Evolutionary conservation across 2,888 invertebrate species (phyloP), one percentile per base, ranked within the genome.

Genomic region (Leucophora obtusa): DNA sequence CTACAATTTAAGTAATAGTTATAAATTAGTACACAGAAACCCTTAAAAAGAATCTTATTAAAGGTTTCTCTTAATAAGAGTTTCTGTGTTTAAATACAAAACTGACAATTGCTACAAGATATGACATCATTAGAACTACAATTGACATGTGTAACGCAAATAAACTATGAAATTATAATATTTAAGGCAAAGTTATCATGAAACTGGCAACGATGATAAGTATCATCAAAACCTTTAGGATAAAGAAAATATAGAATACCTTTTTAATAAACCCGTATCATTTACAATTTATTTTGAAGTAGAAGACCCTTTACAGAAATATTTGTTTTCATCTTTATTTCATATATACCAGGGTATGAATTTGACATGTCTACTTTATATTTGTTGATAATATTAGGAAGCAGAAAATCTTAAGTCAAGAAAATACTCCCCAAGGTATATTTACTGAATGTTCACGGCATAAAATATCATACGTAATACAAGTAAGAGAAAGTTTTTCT

Each of bases 221-320:
- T 47, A 59, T 5, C 59, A 59, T 14, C 6, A 11, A 58, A 58
- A 35, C 14, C 11, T 59, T 35, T 38, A 21, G 17, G 2, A n/a
- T 15, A 58, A 58, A 35, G 14, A 35, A 4, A 18, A 3, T 38
- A 59, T 59, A 38, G 35, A 59, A n/a, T 35, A 15, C 38, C 38
- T 15, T 18, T 38, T 38, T 38, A 63, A 28, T 15, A 53, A 21
- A 68, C 74, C 66, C 58, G 53, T 50, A 66, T 74, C 68, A 74
- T 60, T 47, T 76, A 58, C 62, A 54, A 76, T 70, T 63, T 56
- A 33, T 71, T 28, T 53, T 50, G 33, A 47, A 69, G 28, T 17
- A 15, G 21, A 21, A 17, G 38, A 21, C 68, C 68, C 15, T 68
- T 54, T 17, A 24, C 24, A 68, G 14, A 3, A 54, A 24, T 24